These are phyloP conservation scores for Pissodes strobi DNA, from an alignment of 1,140 invertebrate genomes.

Conservation along the genomic window DNA sequence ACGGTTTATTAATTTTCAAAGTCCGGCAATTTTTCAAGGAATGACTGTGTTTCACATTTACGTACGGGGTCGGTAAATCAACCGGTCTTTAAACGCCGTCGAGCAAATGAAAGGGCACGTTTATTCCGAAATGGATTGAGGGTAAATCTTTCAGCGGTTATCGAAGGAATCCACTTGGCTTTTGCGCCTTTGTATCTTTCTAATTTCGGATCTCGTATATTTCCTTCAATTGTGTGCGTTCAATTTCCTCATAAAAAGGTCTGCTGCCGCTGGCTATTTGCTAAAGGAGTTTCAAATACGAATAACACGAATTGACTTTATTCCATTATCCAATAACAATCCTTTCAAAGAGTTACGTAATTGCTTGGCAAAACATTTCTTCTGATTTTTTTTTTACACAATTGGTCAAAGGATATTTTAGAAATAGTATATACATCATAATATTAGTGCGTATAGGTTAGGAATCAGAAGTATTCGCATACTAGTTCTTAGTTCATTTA, in stretches of 20 bases:
- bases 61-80: constrained; percentile 52
- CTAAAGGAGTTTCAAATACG: constrained; percentile 23
- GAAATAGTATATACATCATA: too few relatives aligned
- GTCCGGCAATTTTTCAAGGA: constrained; percentile 18
- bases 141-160: constrained; percentile 52
- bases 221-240: constrained; percentile 20
- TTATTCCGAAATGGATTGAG: constrained; percentile 50
- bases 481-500: too few relatives aligned
- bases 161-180: constrained; percentile 49
- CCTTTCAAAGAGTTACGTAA: too few relatives aligned
- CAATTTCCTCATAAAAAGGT: constrained; percentile 13
- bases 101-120: constrained; percentile 51
- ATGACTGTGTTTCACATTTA: constrained; percentile 48
- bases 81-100: constrained; percentile 43
- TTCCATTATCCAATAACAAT: too few relatives aligned
- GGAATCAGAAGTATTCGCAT: too few relatives aligned
- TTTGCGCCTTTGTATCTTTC: constrained; percentile 49
- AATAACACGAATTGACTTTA: background rate
- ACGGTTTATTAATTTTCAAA: constrained; percentile 22
- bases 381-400: too few relatives aligned
- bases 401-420: too few relatives aligned
- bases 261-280: background rate
- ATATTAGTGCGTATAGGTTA: too few relatives aligned
- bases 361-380: too few relatives aligned
- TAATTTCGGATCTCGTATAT: constrained; percentile 45